phyloP scores from a whole-genome alignment of 2,113 vertebrate species.

The Cheilinus undulatus region DNA sequence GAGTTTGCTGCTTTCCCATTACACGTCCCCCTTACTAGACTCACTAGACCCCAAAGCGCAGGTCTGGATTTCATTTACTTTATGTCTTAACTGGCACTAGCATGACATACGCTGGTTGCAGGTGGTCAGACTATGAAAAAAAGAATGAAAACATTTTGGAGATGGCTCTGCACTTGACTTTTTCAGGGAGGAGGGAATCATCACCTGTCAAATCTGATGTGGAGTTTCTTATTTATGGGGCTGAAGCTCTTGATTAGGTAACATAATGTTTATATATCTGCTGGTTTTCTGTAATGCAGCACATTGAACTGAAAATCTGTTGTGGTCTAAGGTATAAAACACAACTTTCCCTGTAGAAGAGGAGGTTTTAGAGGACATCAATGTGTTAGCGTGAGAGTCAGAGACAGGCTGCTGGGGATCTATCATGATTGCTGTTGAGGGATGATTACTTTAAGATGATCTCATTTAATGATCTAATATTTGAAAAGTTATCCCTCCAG shows the following conservation, averaged over 20 bases:
- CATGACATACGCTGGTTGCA: constrained; percentile 72
- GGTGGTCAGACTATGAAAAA: constrained; percentile 72
- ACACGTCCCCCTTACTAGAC: constrained; percentile 61
- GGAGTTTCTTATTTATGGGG: constrained; percentile 14
- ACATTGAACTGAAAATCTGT: constrained; percentile 37
- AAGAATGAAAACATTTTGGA: constrained; percentile 51
- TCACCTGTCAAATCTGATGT: constrained; percentile 37
- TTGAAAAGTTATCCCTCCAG: constrained; percentile 51
- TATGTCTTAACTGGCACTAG: constrained; percentile 76
- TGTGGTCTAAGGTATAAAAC: constrained; percentile 28
- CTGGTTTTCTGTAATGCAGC: constrained; percentile 32
- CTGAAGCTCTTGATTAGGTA: constrained; percentile 22
- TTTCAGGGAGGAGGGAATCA: constrained; percentile 14
- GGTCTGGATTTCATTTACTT: constrained; percentile 81
- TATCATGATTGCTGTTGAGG: constrained; percentile 62
- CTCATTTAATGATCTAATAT: constrained; percentile 78
- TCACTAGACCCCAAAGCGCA: constrained; percentile 65
- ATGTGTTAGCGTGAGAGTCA: constrained; percentile 72
- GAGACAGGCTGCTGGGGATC: constrained; percentile 67
- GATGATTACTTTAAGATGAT: constrained; percentile 75
- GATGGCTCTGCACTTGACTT: constrained; percentile 53
- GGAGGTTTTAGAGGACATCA: constrained; percentile 62
- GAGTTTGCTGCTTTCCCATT: constrained; percentile 78
- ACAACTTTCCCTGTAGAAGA: constrained; percentile 35
- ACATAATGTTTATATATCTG: constrained; percentile 25